Evolutionary conservation across 2,113 vertebrate species (phyloP).

Genomic region (Turnix velox): DNA sequence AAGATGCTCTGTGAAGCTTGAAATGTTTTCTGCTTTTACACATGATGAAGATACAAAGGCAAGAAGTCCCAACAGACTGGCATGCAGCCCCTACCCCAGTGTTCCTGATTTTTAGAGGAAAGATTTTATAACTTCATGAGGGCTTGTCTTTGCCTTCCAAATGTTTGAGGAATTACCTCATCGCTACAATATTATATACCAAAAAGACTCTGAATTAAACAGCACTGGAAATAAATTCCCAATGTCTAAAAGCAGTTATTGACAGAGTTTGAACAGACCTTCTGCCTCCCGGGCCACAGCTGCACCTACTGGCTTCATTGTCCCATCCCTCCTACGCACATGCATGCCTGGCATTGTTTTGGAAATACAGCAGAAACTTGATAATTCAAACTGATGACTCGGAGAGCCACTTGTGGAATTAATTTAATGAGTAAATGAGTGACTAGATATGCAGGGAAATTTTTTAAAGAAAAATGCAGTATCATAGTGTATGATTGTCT

Average conservation of each 20-base stretch:
- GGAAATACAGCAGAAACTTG: slow-evolving; percentile 54
- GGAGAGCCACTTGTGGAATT: slow-evolving; percentile 30
- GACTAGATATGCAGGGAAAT: neutral
- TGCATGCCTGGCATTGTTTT: slow-evolving; percentile 51
- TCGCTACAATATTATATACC: neutral
- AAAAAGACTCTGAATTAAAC: neutral
- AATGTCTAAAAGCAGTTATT: neutral
- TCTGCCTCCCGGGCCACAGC: slow-evolving; percentile 30
- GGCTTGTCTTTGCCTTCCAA: neutral
- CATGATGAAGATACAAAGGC: neutral
- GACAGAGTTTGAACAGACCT: neutral
- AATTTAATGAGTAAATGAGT: slow-evolving; percentile 48
- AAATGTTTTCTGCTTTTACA: neutral
- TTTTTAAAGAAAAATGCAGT: neutral
- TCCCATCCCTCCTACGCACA: slow-evolving; percentile 39
- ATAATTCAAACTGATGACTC: slow-evolving; percentile 44
- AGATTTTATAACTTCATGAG: neutral
- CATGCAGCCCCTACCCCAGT: accelerated
- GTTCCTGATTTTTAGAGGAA: neutral
- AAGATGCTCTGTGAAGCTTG: neutral
- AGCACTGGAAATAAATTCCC: neutral
- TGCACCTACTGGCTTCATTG: slow-evolving; percentile 55
- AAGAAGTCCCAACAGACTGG: neutral
- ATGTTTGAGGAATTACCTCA: neutral
- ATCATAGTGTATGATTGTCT: neutral